Percentiles rank a stretch among this genome's conserved stretches.
These are phyloP conservation scores for Arenicola marina DNA, from an alignment of 2,888 invertebrate species.

Conservation along the genomic window DNA sequence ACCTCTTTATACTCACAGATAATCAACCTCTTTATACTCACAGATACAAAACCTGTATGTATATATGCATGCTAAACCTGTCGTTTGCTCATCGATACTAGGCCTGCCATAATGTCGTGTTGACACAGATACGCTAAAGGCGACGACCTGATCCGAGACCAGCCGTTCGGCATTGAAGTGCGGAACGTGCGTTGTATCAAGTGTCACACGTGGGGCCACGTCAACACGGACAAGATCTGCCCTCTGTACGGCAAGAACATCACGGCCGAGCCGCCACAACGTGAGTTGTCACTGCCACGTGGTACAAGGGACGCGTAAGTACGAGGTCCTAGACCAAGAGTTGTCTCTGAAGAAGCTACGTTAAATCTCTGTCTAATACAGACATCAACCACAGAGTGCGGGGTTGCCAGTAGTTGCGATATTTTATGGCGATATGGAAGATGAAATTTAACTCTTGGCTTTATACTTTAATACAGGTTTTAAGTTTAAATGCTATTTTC, in stretches of 20 bases:
- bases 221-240: slow-evolving; percentile 92
- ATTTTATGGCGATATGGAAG: no score
- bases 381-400: neutral
- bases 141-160: slow-evolving; percentile 95
- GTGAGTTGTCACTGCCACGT: slow-evolving; percentile 36
- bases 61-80: no score
- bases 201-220: slow-evolving; percentile 99
- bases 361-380: neutral
- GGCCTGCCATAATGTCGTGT: no score
- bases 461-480: neutral
- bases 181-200: slow-evolving; percentile 93
- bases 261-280: slow-evolving; percentile 57
- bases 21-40: no score
- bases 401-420: no score
- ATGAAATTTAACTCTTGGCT: no score
- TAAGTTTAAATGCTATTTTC: no score
- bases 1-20: no score
- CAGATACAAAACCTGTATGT: no score
- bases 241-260: slow-evolving; percentile 72
- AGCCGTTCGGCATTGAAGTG: slow-evolving; percentile 89
- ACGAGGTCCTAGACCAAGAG: neutral
- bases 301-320: no score
- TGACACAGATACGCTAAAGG: slow-evolving; percentile 94
- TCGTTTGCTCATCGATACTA: no score
- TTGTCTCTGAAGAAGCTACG: neutral